Evolutionary conservation across 1,140 invertebrate genomes (phyloP).

Genomic region (Drosophila equinoxialis): DNA sequence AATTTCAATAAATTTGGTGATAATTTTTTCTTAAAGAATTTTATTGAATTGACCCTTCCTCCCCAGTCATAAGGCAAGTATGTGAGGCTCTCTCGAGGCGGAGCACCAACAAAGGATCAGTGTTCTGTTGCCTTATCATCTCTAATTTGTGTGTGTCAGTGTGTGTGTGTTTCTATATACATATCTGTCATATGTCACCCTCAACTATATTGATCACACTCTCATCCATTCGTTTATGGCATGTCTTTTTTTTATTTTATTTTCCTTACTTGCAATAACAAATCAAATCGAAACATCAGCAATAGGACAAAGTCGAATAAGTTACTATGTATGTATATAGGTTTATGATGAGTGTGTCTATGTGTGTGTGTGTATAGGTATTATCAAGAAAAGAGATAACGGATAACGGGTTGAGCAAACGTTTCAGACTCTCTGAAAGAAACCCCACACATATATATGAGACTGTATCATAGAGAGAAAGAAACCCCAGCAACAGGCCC

Average conservation of each 20-base stretch:
- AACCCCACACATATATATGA: conserved; percentile 33
- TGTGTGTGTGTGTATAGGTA: conserved; percentile 34
- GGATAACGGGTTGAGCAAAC: conserved; percentile 60
- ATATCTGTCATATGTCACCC: conserved; percentile 5
- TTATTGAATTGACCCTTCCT: too few relatives aligned
- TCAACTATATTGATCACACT: conserved; percentile 12
- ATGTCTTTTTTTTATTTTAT: conserved; percentile 16
- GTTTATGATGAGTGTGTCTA: background rate
- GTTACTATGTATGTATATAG: conserved; percentile 9
- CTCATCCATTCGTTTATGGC: conserved; percentile 24
- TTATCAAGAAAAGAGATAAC: conserved; percentile 69
- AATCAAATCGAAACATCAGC: conserved; percentile 55
- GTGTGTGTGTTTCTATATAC: background rate
- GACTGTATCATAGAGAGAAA: too few relatives aligned
- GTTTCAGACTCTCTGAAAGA: conserved; percentile 63
- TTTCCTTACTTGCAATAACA: conserved; percentile 35
- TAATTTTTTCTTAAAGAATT: too few relatives aligned
- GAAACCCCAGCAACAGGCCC: too few relatives aligned
- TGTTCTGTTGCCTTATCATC: background rate
- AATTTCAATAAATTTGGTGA: too few relatives aligned
- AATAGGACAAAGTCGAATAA: conserved; percentile 65
- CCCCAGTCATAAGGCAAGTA: too few relatives aligned
- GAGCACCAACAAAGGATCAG: too few relatives aligned
- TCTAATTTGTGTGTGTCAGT: background rate
- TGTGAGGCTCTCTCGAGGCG: too few relatives aligned